These are phyloP conservation scores for Leptopterna dolabrata DNA, from an alignment of 2,888 invertebrate species.

Conservation along the genomic window DNA sequence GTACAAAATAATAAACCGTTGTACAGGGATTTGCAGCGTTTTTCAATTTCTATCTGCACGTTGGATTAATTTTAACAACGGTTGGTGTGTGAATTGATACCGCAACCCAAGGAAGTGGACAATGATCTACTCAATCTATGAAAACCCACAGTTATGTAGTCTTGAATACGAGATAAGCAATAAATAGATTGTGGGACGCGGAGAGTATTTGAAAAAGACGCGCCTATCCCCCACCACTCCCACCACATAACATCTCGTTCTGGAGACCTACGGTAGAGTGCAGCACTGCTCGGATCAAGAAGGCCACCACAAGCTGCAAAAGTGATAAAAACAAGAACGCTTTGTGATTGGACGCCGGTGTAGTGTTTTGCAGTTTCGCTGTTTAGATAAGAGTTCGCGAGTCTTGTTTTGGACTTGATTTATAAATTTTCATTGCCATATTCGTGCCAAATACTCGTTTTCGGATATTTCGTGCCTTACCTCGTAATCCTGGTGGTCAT, in stretches of 20 bases:
- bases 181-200: no score
- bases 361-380: slow-evolving; percentile 36
- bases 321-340: slow-evolving; percentile 40
- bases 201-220: not conserved
- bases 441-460: not conserved
- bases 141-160: no score
- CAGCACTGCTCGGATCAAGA: not conserved
- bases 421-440: not conserved
- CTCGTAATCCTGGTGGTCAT: not conserved
- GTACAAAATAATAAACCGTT: no score
- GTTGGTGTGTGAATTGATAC: no score
- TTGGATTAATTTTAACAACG: no score
- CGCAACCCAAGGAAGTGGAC: no score
- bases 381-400: slow-evolving; percentile 22
- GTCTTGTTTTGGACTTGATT: not conserved
- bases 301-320: slow-evolving; percentile 10
- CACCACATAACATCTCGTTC: no score
- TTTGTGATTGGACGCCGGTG: slow-evolving; percentile 30
- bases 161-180: no score
- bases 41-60: no score
- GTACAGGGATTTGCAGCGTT: no score
- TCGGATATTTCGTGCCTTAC: not conserved
- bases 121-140: no score
- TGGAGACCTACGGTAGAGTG: not conserved
- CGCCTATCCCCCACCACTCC: not conserved